Base-by-base conservation (phyloP, 2,888 invertebrate genomes). In the Anticlea derivata region DNA sequence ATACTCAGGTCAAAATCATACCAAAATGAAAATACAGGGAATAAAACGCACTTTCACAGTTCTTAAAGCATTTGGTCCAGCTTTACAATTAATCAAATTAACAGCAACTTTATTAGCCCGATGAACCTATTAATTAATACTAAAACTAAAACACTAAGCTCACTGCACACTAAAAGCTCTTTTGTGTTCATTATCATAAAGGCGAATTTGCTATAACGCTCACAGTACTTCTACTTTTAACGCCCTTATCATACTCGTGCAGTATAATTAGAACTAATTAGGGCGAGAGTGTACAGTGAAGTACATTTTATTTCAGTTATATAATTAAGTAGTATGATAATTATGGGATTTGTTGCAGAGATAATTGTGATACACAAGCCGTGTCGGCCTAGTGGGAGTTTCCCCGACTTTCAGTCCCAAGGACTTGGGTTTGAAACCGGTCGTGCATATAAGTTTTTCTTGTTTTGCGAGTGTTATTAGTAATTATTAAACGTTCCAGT, bases 221-320 rank as follows among this genome's bases (percentile, higher is more conserved):
- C 2, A 17, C 2, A 17, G 17, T 17, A 17, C 60, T 61, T 49
- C 54, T 46, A 57, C 49, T 51, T 50, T 56, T 56, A 56, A 58
- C 54, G 58, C 54, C 49, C 60, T 62, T 62, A 62, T 60, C 57
- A 58, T 55, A 50, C 48, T 45, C 58, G 41, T 50, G 53, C 61
- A 52, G 51, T 26, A 48, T 57, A 59, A 61, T 62, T 62, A 56
- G 60, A 60, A 50, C 58, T 62, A 60, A 62, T 62, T 62, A 60
- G 56, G 38, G 54, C 46, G 54, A 34, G 55, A 40, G 48, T 26
- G 26, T 35, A 29, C 11, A 6, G 23, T 30, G 38, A 7, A 23
- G 22, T 34, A 29, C 4, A 22, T 34, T 50, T 47, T 52, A 41
- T 43, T 46, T 46, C 31, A 13, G 23, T 50, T 31, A 50, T 38